These are phyloP conservation scores for Eupsilia transversa DNA, from an alignment of 2,888 invertebrate genomes.

Conservation along the genomic window DNA sequence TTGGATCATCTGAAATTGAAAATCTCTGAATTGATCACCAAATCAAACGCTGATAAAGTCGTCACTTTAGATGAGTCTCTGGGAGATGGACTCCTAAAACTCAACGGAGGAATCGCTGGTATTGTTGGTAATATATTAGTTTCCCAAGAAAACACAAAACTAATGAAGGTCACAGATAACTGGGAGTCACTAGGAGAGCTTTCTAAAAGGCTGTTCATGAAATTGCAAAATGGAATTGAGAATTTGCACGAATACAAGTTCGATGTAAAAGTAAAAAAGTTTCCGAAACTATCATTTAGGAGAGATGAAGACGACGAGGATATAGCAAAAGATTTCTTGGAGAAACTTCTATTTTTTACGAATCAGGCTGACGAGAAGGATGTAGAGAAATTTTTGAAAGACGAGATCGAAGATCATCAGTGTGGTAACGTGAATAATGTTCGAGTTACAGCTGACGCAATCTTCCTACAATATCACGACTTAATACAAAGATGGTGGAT, in stretches of 20 bases:
- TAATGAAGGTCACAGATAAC: slow-evolving; percentile 37
- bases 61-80: slow-evolving; percentile 41
- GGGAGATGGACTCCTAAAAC: slow-evolving; percentile 16
- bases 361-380: slow-evolving; percentile 41
- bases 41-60: slow-evolving; percentile 16
- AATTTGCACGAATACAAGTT: slow-evolving; percentile 38
- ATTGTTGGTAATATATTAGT: slow-evolving; percentile 52
- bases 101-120: slow-evolving; percentile 42
- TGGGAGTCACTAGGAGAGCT: slow-evolving; percentile 13
- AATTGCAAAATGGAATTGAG: slow-evolving; percentile 8
- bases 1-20: slow-evolving; percentile 30
- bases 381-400: slow-evolving; percentile 37
- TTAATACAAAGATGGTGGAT: slow-evolving; percentile 61
- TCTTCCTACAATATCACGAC: slow-evolving; percentile 53
- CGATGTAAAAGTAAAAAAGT: slow-evolving; percentile 30
- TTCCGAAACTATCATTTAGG: slow-evolving; percentile 35
- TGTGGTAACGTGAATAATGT: background rate
- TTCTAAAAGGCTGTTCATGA: slow-evolving; percentile 36
- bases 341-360: slow-evolving; percentile 39
- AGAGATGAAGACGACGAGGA: slow-evolving; percentile 16
- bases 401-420: slow-evolving; percentile 36
- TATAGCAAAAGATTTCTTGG: slow-evolving; percentile 40
- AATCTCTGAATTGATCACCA: slow-evolving; percentile 28
- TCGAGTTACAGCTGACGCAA: slow-evolving; percentile 33
- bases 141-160: slow-evolving; percentile 28